These are phyloP conservation scores for Cyprinus carpio DNA, from an alignment of 2,113 vertebrate genomes.

Conservation along the genomic window DNA sequence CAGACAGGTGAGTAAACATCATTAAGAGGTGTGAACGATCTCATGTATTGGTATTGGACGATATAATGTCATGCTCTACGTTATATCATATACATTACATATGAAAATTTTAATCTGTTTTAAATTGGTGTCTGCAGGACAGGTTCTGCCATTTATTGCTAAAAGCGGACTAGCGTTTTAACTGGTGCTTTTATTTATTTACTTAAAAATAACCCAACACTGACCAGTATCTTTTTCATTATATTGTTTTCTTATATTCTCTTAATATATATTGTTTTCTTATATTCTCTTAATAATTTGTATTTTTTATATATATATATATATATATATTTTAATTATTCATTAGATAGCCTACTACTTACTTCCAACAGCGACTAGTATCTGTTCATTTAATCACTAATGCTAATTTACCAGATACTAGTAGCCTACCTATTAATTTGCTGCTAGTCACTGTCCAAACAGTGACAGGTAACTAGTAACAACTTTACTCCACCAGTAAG, in stretches of 20 bases:
- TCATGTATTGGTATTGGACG: neutral
- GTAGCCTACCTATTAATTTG: neutral
- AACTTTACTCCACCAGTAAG: neutral
- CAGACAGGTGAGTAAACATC: slow-evolving; percentile 7
- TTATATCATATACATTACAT: neutral
- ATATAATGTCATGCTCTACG: neutral
- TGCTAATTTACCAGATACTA: neutral
- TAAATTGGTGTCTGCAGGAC: neutral
- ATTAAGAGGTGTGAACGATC: neutral
- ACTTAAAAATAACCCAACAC: neutral
- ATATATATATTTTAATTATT: too few species aligned
- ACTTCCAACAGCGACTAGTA: neutral
- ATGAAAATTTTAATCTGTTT: neutral
- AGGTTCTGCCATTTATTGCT: neutral
- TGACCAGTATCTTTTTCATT: neutral
- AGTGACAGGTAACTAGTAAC: neutral
- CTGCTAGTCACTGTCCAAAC: neutral
- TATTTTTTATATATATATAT: too few species aligned
- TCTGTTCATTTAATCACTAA: neutral
- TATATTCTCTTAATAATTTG: too few species aligned
- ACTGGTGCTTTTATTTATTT: neutral
- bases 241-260: too few species aligned
- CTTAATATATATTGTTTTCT: too few species aligned
- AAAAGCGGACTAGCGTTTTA: neutral
- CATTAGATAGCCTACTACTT: neutral